Percentiles rank a stretch among this genome's conserved stretches.
Evolutionary conservation across 2,888 invertebrate genomes (phyloP).

Genomic region (Melikaiella ostensackeni): DNA sequence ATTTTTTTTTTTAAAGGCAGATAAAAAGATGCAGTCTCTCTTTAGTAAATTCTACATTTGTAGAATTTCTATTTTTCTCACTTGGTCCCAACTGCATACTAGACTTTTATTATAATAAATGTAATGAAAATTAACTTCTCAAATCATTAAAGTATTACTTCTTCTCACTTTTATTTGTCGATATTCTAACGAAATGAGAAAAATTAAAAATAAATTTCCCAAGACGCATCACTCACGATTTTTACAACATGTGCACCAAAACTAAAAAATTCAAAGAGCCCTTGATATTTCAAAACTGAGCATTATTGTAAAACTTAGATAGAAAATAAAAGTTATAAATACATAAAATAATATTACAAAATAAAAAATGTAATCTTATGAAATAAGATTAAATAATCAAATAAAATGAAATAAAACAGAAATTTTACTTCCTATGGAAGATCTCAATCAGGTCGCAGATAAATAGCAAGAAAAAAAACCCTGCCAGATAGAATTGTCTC

Average conservation of each 20-base stretch:
- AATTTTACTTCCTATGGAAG: constrained; percentile 28
- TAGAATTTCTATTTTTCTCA: constrained; percentile 30
- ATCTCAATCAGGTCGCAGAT: constrained; percentile 19
- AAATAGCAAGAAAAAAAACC: background rate
- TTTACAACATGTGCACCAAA: constrained; percentile 26
- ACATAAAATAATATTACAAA: background rate
- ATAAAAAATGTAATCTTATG: background rate
- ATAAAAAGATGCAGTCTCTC: constrained; percentile 28
- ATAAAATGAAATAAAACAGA: background rate
- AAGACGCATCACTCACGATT: background rate
- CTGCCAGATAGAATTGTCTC: background rate
- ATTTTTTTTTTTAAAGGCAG: background rate
- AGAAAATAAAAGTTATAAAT: background rate
- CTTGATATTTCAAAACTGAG: background rate
- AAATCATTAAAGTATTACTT: constrained; percentile 28
- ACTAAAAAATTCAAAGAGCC: constrained; percentile 1
- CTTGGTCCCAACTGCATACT: constrained; percentile 38
- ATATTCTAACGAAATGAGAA: constrained; percentile 11
- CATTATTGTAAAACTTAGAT: background rate
- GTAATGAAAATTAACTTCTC: background rate
- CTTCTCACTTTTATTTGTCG: constrained; percentile 12
- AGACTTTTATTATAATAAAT: constrained; percentile 16
- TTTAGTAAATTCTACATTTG: constrained; percentile 23
- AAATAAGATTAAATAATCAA: background rate
- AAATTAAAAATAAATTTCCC: background rate